Base-by-base conservation (phyloP, 2,888 invertebrate species). In the Julus scanicus region DNA sequence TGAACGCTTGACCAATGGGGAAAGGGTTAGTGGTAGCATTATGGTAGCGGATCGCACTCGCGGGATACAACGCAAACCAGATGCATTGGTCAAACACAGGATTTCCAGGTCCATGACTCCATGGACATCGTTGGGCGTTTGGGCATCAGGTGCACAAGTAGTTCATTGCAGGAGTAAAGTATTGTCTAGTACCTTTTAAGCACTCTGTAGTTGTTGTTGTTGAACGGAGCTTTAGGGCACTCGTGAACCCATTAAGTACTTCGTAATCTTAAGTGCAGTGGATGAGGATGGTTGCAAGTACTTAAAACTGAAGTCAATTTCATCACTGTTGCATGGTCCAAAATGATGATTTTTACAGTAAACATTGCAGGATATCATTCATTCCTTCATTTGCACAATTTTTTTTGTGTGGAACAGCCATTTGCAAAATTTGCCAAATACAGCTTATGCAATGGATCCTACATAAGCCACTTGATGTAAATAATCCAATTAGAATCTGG, bases 1-100 rank as follows among this genome's bases (percentile, higher is more conserved):
- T 9, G 71, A 71, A 29, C 71, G 9, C 29, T 71, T 37, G 37
- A 80, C 80, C 80, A 80, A 80, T 80, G 37, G 80, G 80, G 80
- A 37, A 29, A 29, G 80, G 37, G 11, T 80, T 29, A 80, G 37
- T 37, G 37, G 80, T 9, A 29, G 29, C 13, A 15, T 8, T 53
- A 4, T 11, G 80, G 80, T 29, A 37, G 37, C 80, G 37, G 80
- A 80, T 80, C 80, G 80, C 80, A 80, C 80, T 37, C 80, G 37
- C 5, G 37, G 80, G 80, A 80, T 80, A 80, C 80, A 80, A 80
- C 37, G 80, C 37, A 37, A 80, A 37, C 80, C 80, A 2, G 15
- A 8, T 11, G 37, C 37, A 80, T 13, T 80, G 80, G 80, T 80
- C 80, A 37, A 80, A 29, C 80, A 80, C 80, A 80, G 37, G 80